Evolutionary conservation across 2,797 vertebrate genomes (phyloP), one percentile per base, ranked within the genome.

Genomic region (Sebastes melanostomus): DNA sequence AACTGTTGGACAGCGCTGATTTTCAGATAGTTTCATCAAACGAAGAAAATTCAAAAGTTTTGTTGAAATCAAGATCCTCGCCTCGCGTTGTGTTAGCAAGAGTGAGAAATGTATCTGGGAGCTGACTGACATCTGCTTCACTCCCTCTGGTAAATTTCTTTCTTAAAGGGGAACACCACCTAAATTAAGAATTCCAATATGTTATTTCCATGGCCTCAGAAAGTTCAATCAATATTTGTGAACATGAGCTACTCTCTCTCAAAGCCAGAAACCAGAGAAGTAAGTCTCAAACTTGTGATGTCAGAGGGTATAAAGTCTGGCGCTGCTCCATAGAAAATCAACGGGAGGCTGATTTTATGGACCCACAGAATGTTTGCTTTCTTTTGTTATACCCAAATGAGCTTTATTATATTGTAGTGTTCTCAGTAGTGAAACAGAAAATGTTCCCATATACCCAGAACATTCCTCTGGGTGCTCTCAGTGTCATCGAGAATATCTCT

Each of bases 21-120:
- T 84, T 80, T 67, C 55, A 72, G 71, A 88, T 82, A 60, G 60
- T 75, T 74, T 77, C 30, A 81, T 78, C 30, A 81, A 66, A 78
- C 69, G 32, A 68, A 8, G 42, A 69, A 46, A 38, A 75, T 29
- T 81, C 38, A 38, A 4, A 62, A 70, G 62, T 83, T 81, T 63
- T 42, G 58, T 73, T 84, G 36, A 75, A 83, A 77, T 82, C 70
- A 65, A 84, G 55, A 85, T 83, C 58, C 29, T 59, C 13, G 13
- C 36, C 55, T 79, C 46, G 10, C 67, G 52, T 61, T 81, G 56
- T 46, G 62, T 42, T 25, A 1, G 68, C 18, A 52, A 29, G 66
- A 46, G 54, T 27, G 8, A 25, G 20, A 62, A 72, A 65, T 80
- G 20, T 27, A 36, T 75, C 56, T 20, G 1, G 50, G 16, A 76